Base-by-base conservation (phyloP, 1,140 invertebrate species). In the Atopsyche davidsoni region DNA sequence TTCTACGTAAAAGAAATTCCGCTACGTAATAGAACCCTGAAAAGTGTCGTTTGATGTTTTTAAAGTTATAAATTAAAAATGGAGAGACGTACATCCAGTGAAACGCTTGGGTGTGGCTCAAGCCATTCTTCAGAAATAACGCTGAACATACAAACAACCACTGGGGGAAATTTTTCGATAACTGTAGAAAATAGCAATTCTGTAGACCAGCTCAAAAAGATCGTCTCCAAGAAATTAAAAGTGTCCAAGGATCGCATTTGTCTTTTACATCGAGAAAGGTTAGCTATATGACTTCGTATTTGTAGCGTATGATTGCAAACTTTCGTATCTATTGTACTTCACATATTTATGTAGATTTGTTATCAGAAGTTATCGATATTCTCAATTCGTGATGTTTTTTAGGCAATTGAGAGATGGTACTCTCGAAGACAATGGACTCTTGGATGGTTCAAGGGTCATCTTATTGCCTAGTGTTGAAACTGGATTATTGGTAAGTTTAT, bases 381-480 rank as follows among this genome's bases (percentile, higher is more conserved):
- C 6, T 28, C 6, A 28, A n/a, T 28, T 28, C n/a, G 6, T 28
- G 7, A 36, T 13, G 17, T 38, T 23, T 48, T 17, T 62, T 72
- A 95, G 92, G 71, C 86, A 92, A 80, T 75, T 96, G 56, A 82
- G 86, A 60, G 87, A 92, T 57, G 90, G 91, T 35, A 89, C 82
- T 51, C 75, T 94, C 31, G 77, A 83, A 68, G 89, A 94, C 66
- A 90, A 96, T 73, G 83, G 85, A 52, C 74, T 96, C 51, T 77
- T 84, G 64, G 87, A 95, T 70, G 90, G 89, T 50, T 87, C 89
- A 58, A 82, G 86, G 61, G 80, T 95, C 52, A 92, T 89, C 55
- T 76, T 96, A 60, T 79, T 95, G 62, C 92, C 92, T 41, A 92
- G 86, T 73, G 89, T 95, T 44, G 92, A 95, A 78, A 94, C 90